Percentiles rank a stretch among this genome's conserved stretches.
Evolutionary conservation across 2,888 invertebrate species (phyloP).

Genomic region (Mactromeris polynyma): DNA sequence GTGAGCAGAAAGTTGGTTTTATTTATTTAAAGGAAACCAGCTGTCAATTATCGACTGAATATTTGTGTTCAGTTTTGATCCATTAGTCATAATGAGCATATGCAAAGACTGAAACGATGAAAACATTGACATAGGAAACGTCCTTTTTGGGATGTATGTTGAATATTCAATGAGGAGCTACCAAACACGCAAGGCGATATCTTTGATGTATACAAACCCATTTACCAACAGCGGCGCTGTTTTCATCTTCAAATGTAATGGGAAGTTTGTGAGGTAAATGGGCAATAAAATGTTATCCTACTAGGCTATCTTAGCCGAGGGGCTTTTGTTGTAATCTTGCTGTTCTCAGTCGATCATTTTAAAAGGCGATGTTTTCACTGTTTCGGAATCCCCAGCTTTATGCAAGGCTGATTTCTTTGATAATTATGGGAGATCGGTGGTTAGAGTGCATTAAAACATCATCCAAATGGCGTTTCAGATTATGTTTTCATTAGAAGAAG

Average conservation of each 20-base stretch:
- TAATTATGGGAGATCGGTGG: conserved; percentile 20
- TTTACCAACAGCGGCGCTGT: conserved; percentile 67
- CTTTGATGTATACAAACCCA: conserved; percentile 67
- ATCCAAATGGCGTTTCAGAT: conserved; percentile 36
- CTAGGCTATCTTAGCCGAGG: conserved; percentile 42
- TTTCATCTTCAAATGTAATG: conserved; percentile 62
- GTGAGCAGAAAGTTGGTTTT: not conserved
- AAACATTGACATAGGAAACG: not conserved
- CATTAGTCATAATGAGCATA: not conserved
- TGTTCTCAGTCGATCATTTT: conserved; percentile 42
- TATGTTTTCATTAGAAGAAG: conserved; percentile 17
- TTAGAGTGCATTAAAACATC: conserved; percentile 27
- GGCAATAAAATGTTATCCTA: conserved; percentile 67
- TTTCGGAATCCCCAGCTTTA: conserved; percentile 32
- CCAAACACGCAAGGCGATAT: conserved; percentile 43
- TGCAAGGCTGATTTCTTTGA: conserved; percentile 36
- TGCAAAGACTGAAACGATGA: not conserved
- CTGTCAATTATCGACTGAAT: not conserved
- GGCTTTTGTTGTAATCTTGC: conserved; percentile 49
- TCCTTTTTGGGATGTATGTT: not conserved
- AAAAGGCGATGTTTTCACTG: conserved; percentile 32
- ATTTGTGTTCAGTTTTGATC: not conserved
- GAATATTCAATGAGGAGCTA: conserved; percentile 21
- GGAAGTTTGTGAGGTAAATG: conserved; percentile 71
- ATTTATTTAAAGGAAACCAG: not conserved